Evolutionary conservation across 2,113 vertebrate species (phyloP), one percentile per base, ranked within the genome.

Genomic region (Oreochromis tanganicae): DNA sequence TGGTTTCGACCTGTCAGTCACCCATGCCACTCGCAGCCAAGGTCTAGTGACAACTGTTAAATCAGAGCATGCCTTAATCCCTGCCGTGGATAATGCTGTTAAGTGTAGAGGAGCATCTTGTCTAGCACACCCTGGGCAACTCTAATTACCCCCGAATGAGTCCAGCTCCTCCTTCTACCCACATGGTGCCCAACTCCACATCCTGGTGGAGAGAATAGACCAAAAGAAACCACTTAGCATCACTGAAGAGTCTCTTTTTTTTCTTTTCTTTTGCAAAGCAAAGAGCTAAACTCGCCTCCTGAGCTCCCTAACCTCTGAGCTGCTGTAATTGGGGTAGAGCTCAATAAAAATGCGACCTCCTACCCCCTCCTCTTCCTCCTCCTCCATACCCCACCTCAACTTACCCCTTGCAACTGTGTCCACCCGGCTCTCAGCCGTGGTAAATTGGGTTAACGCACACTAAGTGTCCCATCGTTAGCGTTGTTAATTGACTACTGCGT

Each of bases 391-490:
- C 85, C 90, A 88, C 92, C 91, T 86, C 79, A 81, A 88, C 87
- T 87, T 92, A 92, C 87, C 88, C 87, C 87, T 85, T 85, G 85
- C 87, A 85, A 88, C 92, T 83, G 85, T 89, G 91, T 90, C 93
- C 89, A 87, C 89, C 88, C 71, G 19, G 81, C 90, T 90, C 90
- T 88, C 84, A 86, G 91, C 91, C 71, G 50, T 87, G 75, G 90
- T 90, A 93, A 96, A 96, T 95, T 95, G 94, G 95, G 95, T 96
- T 96, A 96, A 94, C 91, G 86, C 86, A 91, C 91, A 92, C 92
- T 94, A 96, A 96, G 94, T 96, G 94, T 96, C 92, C 94, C 94
- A 93, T 95, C 94, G 94, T 96, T 95, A 95, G 93, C 66, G 61
- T 88, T 94, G 94, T 95, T 96, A 94, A 95, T 95, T 95, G 94